Evolutionary conservation across 2,888 invertebrate species (phyloP), one percentile per base, ranked within the genome.

Genomic region (Diadromus collaris): DNA sequence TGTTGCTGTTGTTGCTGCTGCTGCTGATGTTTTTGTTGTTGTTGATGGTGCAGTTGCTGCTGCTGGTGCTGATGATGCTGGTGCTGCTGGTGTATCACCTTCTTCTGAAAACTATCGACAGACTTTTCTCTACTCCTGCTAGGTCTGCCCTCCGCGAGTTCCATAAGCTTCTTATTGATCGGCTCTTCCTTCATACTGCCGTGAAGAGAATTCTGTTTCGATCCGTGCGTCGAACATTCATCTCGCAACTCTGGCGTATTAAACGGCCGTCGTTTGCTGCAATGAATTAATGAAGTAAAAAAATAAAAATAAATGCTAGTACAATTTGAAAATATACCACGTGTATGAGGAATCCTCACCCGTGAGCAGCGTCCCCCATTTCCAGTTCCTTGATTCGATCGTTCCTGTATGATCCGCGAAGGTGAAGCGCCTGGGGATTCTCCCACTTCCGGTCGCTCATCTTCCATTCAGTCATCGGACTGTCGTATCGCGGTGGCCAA

Each of bases 131-230:
- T 84, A 67, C 87, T 89, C 48, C 87, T 86, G 10, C 89, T 86
- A 2, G 89, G 85, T 77, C 89, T 87, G 6, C 89, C 89, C 73
- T 91, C 91, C 0, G 90, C 89, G 3, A 89, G 83, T 75, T 91
- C 91, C 88, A 89, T 90, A 56, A 89, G 78, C 75, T 91, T 91
- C 75, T 91, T 91, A 64, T 89, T 89, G 4, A 90, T 90, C 2
- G 89, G 90, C 71, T 91, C 91, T 54, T 91, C 91, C 65, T 90
- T 90, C 90, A 91, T 91, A 65, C 88, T 90, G 2, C 89, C 89
- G 41, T 90, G 90, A 34, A 90, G 69, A 7, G 88, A 85, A 24
- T 87, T 88, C 74, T 90, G 90, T 68, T 90, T 90, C 0, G 89
- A 83, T 7, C 82, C 83, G 71, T 88, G 89, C 60, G 84, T 81